phyloP scores from a whole-genome alignment of 2,888 invertebrate species.

The Disparrhopalites patrizii region DNA sequence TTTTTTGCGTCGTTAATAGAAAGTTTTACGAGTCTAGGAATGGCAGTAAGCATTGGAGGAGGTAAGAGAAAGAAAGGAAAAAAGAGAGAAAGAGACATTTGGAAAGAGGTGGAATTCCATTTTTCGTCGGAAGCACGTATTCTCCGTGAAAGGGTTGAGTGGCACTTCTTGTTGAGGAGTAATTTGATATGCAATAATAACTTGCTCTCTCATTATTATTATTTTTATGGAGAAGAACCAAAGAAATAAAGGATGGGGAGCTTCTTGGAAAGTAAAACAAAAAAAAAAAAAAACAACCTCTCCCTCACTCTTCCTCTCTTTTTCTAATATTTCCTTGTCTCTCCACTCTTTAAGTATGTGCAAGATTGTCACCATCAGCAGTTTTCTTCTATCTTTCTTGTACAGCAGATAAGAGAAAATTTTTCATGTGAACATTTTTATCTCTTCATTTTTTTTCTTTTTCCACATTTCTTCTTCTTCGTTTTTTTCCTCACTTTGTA shows the following conservation, averaged over 20 bases:
- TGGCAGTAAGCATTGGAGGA: neutral
- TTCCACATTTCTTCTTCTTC: conserved; percentile 20
- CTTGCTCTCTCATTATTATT: conserved; percentile 28
- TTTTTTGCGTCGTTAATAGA: neutral
- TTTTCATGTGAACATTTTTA: too few species aligned
- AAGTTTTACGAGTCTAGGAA: too few species aligned
- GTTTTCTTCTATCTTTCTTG: conserved; percentile 19
- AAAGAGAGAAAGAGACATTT: too few species aligned
- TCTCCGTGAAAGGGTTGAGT: neutral
- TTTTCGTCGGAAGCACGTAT: neutral
- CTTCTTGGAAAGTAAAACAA: too few species aligned
- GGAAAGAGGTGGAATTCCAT: neutral
- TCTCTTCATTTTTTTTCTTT: conserved; percentile 22
- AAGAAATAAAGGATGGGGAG: neutral
- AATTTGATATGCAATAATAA: conserved; percentile 34
- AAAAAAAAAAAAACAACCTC: too few species aligned
- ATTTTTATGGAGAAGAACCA: conserved; percentile 9
- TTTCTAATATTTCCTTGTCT: too few species aligned
- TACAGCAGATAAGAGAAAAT: too few species aligned
- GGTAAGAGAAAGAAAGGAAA: neutral
- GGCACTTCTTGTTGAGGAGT: conserved; percentile 9
- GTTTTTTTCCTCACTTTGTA: neutral
- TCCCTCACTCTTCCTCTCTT: neutral
- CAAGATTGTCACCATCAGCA: conserved; percentile 22
- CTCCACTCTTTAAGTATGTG: neutral